Percentiles rank a stretch among this genome's conserved stretches.
Evolutionary conservation across 1,140 invertebrate genomes (phyloP).

Genomic region (Phymorhynchus buccinoides): DNA sequence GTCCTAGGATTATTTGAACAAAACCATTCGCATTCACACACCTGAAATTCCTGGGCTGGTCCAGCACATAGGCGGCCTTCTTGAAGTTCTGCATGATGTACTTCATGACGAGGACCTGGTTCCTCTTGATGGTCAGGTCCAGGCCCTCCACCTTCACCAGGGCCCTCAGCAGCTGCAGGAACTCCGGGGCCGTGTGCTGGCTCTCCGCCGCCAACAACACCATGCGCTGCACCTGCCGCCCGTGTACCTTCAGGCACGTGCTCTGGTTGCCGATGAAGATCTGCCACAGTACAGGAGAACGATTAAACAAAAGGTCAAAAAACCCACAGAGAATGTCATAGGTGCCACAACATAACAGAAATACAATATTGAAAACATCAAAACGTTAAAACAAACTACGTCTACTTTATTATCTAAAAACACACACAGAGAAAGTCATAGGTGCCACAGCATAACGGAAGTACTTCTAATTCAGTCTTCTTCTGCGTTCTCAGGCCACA

Average conservation of each 20-base stretch:
- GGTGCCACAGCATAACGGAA: too few species aligned
- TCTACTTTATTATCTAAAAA: too few species aligned
- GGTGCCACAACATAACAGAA: too few species aligned
- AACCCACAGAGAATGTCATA: too few species aligned
- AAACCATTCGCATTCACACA: not conserved
- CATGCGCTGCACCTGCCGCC: constrained; percentile 71
- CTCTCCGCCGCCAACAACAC: constrained; percentile 67
- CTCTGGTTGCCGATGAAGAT: constrained; percentile 71
- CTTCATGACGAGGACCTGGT: constrained; percentile 73
- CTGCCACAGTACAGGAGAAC: constrained; percentile 46
- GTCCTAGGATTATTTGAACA: not conserved
- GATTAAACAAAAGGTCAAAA: too few species aligned
- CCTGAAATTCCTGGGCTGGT: constrained; percentile 65
- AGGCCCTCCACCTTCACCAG: constrained; percentile 72
- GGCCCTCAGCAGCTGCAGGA: constrained; percentile 69
- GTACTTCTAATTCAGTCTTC: too few species aligned
- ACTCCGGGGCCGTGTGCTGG: constrained; percentile 69
- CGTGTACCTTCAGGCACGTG: constrained; percentile 70
- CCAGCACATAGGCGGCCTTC: constrained; percentile 71
- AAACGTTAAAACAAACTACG: too few species aligned
- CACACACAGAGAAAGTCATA: too few species aligned
- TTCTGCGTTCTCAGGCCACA: too few species aligned
- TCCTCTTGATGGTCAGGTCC: constrained; percentile 72
- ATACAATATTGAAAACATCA: too few species aligned
- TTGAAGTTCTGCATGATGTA: constrained; percentile 73